Base-by-base conservation (phyloP, 2,888 invertebrate species). In the Acheta domesticus region DNA sequence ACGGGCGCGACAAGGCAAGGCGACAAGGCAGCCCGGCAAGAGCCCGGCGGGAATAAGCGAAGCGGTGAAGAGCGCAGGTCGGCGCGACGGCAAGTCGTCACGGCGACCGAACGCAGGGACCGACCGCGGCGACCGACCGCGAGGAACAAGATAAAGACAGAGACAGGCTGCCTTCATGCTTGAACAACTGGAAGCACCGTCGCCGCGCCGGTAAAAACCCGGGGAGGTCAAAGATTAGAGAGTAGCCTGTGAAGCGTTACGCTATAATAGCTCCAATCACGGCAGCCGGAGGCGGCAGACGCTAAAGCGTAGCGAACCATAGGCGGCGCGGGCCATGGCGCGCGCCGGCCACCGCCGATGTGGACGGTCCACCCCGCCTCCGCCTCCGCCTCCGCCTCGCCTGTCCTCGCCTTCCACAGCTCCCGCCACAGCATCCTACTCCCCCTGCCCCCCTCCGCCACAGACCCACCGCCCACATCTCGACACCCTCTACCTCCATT, bases 171-270 rank as follows among this genome's bases (percentile, higher is more conserved):
- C 14, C 62, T 62, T 62, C 62, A 62, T n/a, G 62, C 62, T 62
- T 62, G 16, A n/a, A 62, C 62, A 19, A n/a, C 62, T n/a, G 62
- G 14, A 62, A 62, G 62, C 62, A 11, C 62, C 62, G 62, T 4
- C 62, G 16, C n/a, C 62, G n/a, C 16, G 36, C 36, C 36, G n/a
- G 62, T 19, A 62, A 62, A 62, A 62, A 62, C 16, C 62, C 16
- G 62, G 62, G n/a, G 62, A 62, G 62, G 62, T 62, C 62, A 62
- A n/a, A 62, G 62, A 62, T 62, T 62, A n/a, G 62, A n/a, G 62
- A 62, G 62, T n/a, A 62, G 62, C 62, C 62, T n/a, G 62, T n/a
- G 62, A 62, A 19, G 62, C 62, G 62, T 62, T 62, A 62, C 11
- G 62, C 16, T 62, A 62, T 62, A 62, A 62, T 62, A n/a, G 62